phyloP scores from a whole-genome alignment of 1,140 invertebrate genomes.

The Venustaconcha ellipsiformis region DNA sequence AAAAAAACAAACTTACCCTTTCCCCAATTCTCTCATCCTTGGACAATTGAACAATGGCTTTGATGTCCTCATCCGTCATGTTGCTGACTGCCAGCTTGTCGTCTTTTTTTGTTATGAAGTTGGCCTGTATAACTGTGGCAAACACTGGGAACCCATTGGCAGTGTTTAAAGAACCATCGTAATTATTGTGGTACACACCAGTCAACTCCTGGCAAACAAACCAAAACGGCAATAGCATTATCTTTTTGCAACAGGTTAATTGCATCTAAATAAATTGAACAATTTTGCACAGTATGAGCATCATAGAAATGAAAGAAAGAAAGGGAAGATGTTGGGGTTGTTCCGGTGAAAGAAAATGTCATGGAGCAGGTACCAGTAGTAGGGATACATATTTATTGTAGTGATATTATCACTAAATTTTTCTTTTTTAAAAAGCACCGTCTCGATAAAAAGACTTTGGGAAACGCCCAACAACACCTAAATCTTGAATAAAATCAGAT shows the following conservation, averaged over 20 bases:
- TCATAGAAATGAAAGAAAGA: too few relatives aligned
- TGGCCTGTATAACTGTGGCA: slow-evolving; percentile 96
- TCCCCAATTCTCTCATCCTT: slow-evolving; percentile 91
- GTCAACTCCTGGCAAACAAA: slow-evolving; percentile 72
- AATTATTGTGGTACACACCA: slow-evolving; percentile 98
- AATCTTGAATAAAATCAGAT: too few relatives aligned
- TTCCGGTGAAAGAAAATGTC: too few relatives aligned
- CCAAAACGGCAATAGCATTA: slow-evolving; percentile 3
- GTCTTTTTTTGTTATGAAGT: slow-evolving; percentile 95
- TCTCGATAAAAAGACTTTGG: too few relatives aligned
- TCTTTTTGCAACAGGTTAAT: background rate
- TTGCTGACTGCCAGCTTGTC: slow-evolving; percentile 81
- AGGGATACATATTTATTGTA: too few relatives aligned
- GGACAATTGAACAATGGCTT: slow-evolving; percentile 66
- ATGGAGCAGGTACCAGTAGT: too few relatives aligned
- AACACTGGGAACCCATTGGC: slow-evolving; percentile 94
- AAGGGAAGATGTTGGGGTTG: too few relatives aligned
- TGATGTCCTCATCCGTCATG: slow-evolving; percentile 96
- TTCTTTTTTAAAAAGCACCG: too few relatives aligned
- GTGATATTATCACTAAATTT: too few relatives aligned
- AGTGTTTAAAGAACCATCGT: slow-evolving; percentile 98
- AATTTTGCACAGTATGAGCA: too few relatives aligned
- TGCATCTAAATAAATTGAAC: background rate
- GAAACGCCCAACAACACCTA: too few relatives aligned
- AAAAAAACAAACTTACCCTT: slow-evolving; percentile 70